Conservation (phyloP, 1,140 invertebrate genomes). For the Lucilia sericata region DNA sequence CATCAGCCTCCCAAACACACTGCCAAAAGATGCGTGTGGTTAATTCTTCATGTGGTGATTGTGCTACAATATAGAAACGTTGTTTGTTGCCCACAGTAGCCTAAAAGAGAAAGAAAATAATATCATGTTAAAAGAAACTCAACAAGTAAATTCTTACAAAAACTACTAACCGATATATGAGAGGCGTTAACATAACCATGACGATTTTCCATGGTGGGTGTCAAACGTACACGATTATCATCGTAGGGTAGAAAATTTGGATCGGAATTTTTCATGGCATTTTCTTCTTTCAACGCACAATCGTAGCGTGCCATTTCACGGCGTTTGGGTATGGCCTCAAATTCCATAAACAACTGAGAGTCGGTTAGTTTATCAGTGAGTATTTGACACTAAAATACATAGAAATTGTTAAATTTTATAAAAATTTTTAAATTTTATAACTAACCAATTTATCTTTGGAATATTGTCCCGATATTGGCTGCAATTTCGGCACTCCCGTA, state of each 20-base stretch:
- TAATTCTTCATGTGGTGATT: conserved; percentile 72
- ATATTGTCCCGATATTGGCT: conserved; percentile 77
- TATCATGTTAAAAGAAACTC: neutral
- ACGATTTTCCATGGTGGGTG: conserved; percentile 82
- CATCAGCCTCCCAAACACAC: conserved; percentile 87
- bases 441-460: conserved; percentile 82
- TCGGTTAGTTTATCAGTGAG: conserved; percentile 85
- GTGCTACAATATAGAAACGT: conserved; percentile 86
- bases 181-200: conserved; percentile 92
- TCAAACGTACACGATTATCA: conserved; percentile 83
- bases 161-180: conserved; percentile 78
- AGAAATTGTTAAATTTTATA: neutral
- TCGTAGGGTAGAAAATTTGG: conserved; percentile 88
- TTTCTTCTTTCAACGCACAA: conserved; percentile 64
- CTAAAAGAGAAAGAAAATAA: conserved; percentile 60
- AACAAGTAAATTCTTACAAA: no score
- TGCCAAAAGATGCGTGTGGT: conserved; percentile 81
- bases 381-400: conserved; percentile 76
- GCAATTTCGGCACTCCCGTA: conserved; percentile 74
- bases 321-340: conserved; percentile 87
- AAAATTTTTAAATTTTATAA: neutral
- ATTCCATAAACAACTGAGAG: conserved; percentile 86
- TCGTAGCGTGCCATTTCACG: conserved; percentile 71
- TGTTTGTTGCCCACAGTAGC: conserved; percentile 81
- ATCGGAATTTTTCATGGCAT: conserved; percentile 65